A percentile compares a stretch with the other conserved stretches of the same genome.
phyloP scores from a whole-genome alignment of 2,113 vertebrate genomes.

The Cebus imitator region DNA sequence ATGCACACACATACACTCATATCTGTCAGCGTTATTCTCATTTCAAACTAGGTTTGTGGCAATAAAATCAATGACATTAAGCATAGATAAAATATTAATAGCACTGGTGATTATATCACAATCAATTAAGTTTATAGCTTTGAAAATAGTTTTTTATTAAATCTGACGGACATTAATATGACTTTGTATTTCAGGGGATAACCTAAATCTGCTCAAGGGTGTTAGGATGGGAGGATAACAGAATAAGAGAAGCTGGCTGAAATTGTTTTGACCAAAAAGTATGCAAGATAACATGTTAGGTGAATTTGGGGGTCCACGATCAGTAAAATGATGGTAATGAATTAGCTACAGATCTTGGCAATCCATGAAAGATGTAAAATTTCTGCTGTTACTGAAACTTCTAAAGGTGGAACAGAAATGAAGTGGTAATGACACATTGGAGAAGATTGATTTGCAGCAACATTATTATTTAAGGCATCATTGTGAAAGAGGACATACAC shows the following conservation, averaged over 20 bases:
- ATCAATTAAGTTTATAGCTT: constrained; percentile 81
- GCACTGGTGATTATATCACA: constrained; percentile 77
- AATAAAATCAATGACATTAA: constrained; percentile 79
- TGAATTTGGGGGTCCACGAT: constrained; percentile 28
- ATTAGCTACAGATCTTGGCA: constrained; percentile 43
- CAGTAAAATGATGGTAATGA: constrained; percentile 20
- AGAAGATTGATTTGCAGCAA: neutral
- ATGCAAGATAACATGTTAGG: neutral
- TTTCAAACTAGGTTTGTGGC: constrained; percentile 68
- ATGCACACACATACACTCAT: neutral
- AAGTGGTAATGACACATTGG: neutral
- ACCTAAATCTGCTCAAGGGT: constrained; percentile 69
- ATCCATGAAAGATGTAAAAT: neutral
- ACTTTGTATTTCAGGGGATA: constrained; percentile 42
- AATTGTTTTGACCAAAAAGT: constrained; percentile 37
- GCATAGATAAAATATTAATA: constrained; percentile 79
- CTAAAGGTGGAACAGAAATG: neutral
- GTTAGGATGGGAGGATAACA: neutral
- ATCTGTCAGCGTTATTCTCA: constrained; percentile 61
- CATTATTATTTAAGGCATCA: neutral
- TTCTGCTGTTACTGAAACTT: neutral
- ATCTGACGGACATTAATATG: constrained; percentile 53
- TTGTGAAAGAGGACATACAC: neutral
- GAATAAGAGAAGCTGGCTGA: neutral
- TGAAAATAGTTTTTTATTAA: constrained; percentile 77